A percentile compares a stretch with the other conserved stretches of the same genome.
phyloP scores from a whole-genome alignment of 2,888 invertebrate species.

The Molorchus minor region DNA sequence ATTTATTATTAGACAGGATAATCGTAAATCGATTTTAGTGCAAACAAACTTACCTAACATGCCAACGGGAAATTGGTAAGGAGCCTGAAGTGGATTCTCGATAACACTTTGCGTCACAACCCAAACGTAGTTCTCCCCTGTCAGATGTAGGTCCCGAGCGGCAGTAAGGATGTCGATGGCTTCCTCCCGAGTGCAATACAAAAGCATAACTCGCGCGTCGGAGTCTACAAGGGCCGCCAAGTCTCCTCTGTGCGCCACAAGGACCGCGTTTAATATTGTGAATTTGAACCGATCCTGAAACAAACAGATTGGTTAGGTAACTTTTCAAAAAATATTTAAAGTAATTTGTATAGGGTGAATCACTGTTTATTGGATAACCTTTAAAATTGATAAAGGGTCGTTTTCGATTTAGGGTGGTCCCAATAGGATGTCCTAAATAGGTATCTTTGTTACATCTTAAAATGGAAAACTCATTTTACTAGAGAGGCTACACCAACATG shows the following conservation, averaged over 20 bases:
- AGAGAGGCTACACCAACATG: no score
- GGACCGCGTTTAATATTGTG: slow-evolving; percentile 85
- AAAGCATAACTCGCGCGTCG: slow-evolving; percentile 90
- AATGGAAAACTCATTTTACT: no score
- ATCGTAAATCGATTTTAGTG: slow-evolving; percentile 13
- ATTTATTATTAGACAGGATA: no score
- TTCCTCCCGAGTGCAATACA: slow-evolving; percentile 90
- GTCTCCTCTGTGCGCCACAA: slow-evolving; percentile 81
- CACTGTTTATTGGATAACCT: neutral
- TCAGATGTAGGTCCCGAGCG: slow-evolving; percentile 79
- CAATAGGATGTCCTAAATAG: no score
- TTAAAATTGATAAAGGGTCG: no score
- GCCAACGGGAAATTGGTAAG: slow-evolving; percentile 85
- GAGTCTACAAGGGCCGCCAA: slow-evolving; percentile 85
- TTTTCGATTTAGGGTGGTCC: no score
- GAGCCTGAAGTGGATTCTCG: slow-evolving; percentile 79
- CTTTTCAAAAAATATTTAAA: neutral
- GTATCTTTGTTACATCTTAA: no score
- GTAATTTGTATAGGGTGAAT: neutral
- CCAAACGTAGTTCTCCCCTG: slow-evolving; percentile 95
- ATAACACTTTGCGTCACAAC: slow-evolving; percentile 95
- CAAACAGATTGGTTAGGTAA: slow-evolving; percentile 24
- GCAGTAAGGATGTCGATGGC: slow-evolving; percentile 83
- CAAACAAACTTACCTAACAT: slow-evolving; percentile 78
- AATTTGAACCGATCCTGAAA: slow-evolving; percentile 75